Base-by-base conservation (phyloP, 2,888 invertebrate species). In the Drosophila demipolita region DNA sequence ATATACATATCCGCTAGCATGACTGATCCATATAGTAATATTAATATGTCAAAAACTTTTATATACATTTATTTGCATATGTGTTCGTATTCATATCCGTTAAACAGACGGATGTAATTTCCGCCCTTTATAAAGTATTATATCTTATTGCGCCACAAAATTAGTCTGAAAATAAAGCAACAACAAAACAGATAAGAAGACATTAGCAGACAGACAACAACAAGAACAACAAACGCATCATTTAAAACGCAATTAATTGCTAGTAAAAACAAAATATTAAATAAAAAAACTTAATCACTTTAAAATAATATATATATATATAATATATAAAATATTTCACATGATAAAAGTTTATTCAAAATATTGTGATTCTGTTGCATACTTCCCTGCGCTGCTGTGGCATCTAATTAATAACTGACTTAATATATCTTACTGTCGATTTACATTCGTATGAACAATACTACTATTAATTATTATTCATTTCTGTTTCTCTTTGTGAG, bases 231-330 rank as follows among this genome's bases (percentile, higher is more conserved):
- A 57, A 75, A 53, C 7, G 36, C 33, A 36, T 29, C 42, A 48
- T 64, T 64, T 55, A 65, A 78, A 78, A 68, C 78, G 78, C 78
- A 78, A 75, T 78, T 75, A 63, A 60, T 63, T 32, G 17, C 60
- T 48, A 38, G 42, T 20, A 55, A 63, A 48, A 61, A 58, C 29
- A 49, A 58, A 42, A 20, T 42, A 12, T 20, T 42, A 9, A n/a
- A n/a, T n/a, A 20, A 42, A 58, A 58, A 6, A 36, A 52, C 32
- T 70, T 40, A 45, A 72, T 23, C 49, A 53, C 32, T 53, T 65
- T 33, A 45, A 65, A 67, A 66, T 67, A 45, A 35, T 3, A 17
- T 3, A 20, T 36, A 20, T 36, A 20, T 12, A 1, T 15, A 15
- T 32, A 15, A 1, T 5, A 32, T 35, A 11, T 11, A 20, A 12